Percentiles rank a stretch among this genome's conserved stretches.
Evolutionary conservation across 2,888 invertebrate species (phyloP).

Genomic region (Melanostoma mellinum): DNA sequence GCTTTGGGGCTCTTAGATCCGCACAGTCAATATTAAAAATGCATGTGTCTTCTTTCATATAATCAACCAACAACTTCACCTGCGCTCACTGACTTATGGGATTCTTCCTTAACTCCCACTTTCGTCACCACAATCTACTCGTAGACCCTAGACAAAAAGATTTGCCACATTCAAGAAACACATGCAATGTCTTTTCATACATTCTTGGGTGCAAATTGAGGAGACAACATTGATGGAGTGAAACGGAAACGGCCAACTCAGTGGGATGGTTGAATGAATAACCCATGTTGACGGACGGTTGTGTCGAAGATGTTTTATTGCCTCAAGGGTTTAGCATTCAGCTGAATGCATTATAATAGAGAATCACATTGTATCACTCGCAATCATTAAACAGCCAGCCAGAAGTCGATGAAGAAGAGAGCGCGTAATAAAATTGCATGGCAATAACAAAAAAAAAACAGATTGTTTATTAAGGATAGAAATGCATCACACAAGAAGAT

Average conservation of each 20-base stretch:
- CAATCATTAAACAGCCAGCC: not conserved
- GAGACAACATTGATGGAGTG: constrained; percentile 8
- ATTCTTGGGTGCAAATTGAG: not conserved
- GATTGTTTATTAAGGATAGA: not conserved
- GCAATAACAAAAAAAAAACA: not conserved
- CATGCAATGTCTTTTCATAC: too few relatives aligned
- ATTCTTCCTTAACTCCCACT: not conserved
- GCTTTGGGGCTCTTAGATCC: not conserved
- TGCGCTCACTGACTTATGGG: not conserved
- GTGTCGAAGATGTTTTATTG: constrained; percentile 46
- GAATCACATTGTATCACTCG: constrained; percentile 5
- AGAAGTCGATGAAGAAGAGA: not conserved
- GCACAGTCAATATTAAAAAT: not conserved
- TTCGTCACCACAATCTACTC: not conserved
- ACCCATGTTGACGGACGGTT: constrained; percentile 14
- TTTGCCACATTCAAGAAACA: too few relatives aligned
- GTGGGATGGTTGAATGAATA: constrained; percentile 17
- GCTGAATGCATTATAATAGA: not conserved
- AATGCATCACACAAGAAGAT: not conserved
- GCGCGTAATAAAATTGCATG: not conserved
- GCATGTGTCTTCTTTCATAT: not conserved
- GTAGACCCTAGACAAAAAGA: too few relatives aligned
- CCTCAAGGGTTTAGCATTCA: constrained; percentile 30
- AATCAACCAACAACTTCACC: too few relatives aligned
- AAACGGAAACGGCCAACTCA: constrained; percentile 30